Percentiles rank a stretch among this genome's conserved stretches.
Conservation (phyloP, 2,888 invertebrate genomes). For the Caenorhabditis sp. region DNA sequence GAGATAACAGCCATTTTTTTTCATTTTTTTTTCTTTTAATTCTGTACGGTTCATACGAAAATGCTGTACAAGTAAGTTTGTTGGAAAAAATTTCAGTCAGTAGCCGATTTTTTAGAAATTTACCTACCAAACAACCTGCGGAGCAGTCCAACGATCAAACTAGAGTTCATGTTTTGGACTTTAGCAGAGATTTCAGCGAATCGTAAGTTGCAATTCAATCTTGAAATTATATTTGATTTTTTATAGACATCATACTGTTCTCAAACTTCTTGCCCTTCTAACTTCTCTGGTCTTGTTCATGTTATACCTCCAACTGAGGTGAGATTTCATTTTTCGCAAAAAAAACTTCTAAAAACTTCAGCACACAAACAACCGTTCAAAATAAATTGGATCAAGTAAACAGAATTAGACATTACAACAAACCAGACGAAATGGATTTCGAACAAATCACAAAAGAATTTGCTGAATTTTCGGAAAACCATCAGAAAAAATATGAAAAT, state of each 20-base stretch:
- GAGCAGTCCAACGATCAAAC: not conserved
- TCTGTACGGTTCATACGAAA: not conserved
- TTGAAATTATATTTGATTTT: not conserved
- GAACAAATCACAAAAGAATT: slow-evolving; percentile 3
- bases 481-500: not conserved
- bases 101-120: not conserved
- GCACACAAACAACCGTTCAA: not conserved
- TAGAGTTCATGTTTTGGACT: not conserved
- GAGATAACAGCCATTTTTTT: not conserved
- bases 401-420: not conserved
- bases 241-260: not conserved
- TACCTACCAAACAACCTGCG: not conserved
- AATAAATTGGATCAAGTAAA: not conserved
- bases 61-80: not conserved
- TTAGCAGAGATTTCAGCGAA: not conserved
- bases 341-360: not conserved
- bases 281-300: not conserved
- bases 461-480: not conserved
- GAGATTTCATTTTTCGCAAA: not conserved
- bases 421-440: not conserved
- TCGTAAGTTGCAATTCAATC: not conserved
- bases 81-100: not conserved
- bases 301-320: not conserved
- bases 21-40: no score
- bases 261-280: not conserved